Evolutionary conservation across 2,113 vertebrate species (phyloP), one percentile per base, ranked within the genome.

Genomic region (Ophthalmolycus amberensis): DNA sequence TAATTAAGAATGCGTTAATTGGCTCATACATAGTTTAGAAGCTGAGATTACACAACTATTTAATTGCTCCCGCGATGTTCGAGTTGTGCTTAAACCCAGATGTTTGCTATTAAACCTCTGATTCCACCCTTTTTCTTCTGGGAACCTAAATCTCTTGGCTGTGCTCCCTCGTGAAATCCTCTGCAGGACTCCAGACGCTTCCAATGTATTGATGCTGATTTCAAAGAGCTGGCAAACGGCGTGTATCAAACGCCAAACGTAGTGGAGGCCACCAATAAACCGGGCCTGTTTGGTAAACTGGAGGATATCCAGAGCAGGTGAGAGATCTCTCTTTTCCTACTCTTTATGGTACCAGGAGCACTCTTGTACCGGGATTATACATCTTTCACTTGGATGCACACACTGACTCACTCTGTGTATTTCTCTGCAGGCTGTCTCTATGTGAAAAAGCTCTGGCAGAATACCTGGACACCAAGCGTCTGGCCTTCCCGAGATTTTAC

Each of bases 381-480:
- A 14, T 44, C 34, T 32, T 12, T 34, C n/a, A 70, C 58, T 75
- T 27, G 32, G 4, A 32, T 12, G 4, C 64, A 54, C 14, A 80
- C 6, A 68, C 10, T 54, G 1, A 76, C 46, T 78, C 5, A 75
- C 73, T n/a, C 18, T 72, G 29, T 72, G 18, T 85, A 5, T 76
- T 64, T 64, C 58, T 88, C 42, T 82, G 27, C 93, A 99, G 98
- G 80, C 89, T 99, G 77, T 94, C 95, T 76, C 91, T 98, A 2
- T 99, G 98, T 93, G 97, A 99, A 92, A 99, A 99, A 85, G 98
- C 98, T 77, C 92, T 99, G 92, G 93, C 96, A 25, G 97, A 99
- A 74, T 98, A 99, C 88, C 93, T 99, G 84, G 97, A 99, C 87
- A 97, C 94, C 84, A 99, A 99, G 87, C 95, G 97, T 15, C 91